Percentiles rank a stretch among this genome's conserved stretches.
Evolutionary conservation across 2,888 invertebrate species (phyloP).

Genomic region (Melanostoma scalare): DNA sequence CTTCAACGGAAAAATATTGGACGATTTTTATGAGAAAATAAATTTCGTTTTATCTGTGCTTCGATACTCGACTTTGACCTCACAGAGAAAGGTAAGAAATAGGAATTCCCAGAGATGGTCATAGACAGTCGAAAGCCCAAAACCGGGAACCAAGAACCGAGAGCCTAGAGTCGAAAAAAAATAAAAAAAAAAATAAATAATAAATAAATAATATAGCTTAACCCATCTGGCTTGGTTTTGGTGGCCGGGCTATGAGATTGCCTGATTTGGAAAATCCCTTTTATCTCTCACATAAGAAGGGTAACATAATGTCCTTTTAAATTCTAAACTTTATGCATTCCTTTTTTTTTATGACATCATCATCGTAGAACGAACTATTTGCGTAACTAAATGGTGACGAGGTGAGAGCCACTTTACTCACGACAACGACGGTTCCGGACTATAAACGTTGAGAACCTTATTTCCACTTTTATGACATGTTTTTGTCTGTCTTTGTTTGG

Average conservation of each 20-base stretch:
- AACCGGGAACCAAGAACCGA: no score
- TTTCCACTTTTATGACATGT: background rate
- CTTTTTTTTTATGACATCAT: constrained; percentile 1
- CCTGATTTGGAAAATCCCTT: constrained; percentile 8
- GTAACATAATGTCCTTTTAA: background rate
- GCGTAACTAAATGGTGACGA: background rate
- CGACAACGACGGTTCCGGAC: no score
- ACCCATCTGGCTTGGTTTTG: constrained; percentile 63
- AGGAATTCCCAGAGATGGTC: constrained; percentile 18
- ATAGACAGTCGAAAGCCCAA: constrained; percentile 1
- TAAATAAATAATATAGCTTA: constrained; percentile 37
- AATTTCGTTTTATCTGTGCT: constrained; percentile 75
- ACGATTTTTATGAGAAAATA: constrained; percentile 75
- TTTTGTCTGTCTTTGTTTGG: background rate
- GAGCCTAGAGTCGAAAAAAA: background rate
- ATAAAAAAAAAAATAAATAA: background rate
- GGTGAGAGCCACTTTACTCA: background rate
- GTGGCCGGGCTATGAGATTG: background rate
- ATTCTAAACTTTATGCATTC: background rate
- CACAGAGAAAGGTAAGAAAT: constrained; percentile 28
- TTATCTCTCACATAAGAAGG: background rate
- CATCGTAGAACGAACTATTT: background rate
- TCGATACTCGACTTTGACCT: constrained; percentile 75
- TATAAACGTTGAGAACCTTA: no score
- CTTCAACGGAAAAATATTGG: constrained; percentile 63